These are phyloP conservation scores for Polymixis lichenea DNA, from an alignment of 2,888 invertebrate genomes.

Conservation along the genomic window DNA sequence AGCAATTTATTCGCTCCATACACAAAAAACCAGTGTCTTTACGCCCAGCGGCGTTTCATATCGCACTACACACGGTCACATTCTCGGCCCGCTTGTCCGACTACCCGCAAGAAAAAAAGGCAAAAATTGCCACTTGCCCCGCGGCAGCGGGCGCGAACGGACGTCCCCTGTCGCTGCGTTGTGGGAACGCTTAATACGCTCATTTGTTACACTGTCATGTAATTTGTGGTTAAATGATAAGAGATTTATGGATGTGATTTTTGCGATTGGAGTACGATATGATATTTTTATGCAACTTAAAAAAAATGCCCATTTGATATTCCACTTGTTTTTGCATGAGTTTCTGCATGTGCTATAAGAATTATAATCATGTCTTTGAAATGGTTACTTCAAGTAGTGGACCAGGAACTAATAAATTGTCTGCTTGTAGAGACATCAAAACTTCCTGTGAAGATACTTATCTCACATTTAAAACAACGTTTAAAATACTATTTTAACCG, in stretches of 20 bases:
- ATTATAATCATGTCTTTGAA: too few relatives aligned
- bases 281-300: slow-evolving; percentile 10
- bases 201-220: slow-evolving; percentile 74
- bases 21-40: slow-evolving; percentile 77
- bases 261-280: slow-evolving; percentile 36
- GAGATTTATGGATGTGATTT: slow-evolving; percentile 57
- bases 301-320: slow-evolving; percentile 30
- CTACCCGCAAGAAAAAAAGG: slow-evolving; percentile 79
- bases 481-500: not conserved
- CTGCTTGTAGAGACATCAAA: not conserved
- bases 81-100: slow-evolving; percentile 74
- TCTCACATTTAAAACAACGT: too few relatives aligned
- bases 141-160: slow-evolving; percentile 77
- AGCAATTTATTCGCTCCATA: slow-evolving; percentile 74
- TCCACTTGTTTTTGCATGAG: slow-evolving; percentile 3
- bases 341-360: too few relatives aligned
- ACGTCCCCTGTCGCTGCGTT: slow-evolving; percentile 81
- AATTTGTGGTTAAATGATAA: slow-evolving; percentile 58
- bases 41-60: slow-evolving; percentile 80
- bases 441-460: not conserved
- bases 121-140: slow-evolving; percentile 75
- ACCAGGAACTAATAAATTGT: not conserved
- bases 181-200: slow-evolving; percentile 76
- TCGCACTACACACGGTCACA: slow-evolving; percentile 85
- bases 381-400: not conserved